phyloP scores from a whole-genome alignment of 2,888 invertebrate genomes.

The Pseudococcus viburni region DNA sequence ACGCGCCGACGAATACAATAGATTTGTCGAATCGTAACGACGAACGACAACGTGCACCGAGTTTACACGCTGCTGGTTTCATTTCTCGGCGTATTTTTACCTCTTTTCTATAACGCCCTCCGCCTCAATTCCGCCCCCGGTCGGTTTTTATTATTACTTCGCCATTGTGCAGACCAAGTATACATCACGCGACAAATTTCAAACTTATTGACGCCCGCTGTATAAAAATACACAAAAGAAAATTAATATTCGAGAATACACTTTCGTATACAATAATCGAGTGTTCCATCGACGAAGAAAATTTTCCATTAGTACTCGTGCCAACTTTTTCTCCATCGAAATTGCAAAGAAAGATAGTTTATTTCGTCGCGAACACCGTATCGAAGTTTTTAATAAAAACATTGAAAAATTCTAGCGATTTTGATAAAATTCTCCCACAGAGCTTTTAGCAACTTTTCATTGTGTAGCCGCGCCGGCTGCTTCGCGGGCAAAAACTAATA shows the following conservation, averaged over 20 bases:
- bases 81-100: constrained; percentile 5
- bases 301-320: constrained; percentile 22
- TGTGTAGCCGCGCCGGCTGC: not conserved
- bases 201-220: constrained; percentile 11
- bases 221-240: not conserved
- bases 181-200: constrained; percentile 20
- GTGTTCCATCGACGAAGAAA: constrained; percentile 2
- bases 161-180: no score
- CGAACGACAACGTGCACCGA: not conserved
- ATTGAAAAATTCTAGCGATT: not conserved
- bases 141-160: constrained; percentile 22
- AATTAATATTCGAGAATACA: constrained; percentile 30
- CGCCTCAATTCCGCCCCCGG: not conserved
- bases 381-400: not conserved
- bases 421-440: not conserved
- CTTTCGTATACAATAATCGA: constrained; percentile 4
- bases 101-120: not conserved
- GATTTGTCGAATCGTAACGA: constrained; percentile 39
- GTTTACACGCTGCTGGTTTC: constrained; percentile 32
- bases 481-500: not conserved
- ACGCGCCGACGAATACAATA: constrained; percentile 5
- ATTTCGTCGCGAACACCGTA: not conserved
- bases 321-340: not conserved
- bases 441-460: not conserved
- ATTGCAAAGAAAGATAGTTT: not conserved